Evolutionary conservation across 2,113 vertebrate species (phyloP), one percentile per base, ranked within the genome.

Genomic region (Ptilorrhoa leucosticta): DNA sequence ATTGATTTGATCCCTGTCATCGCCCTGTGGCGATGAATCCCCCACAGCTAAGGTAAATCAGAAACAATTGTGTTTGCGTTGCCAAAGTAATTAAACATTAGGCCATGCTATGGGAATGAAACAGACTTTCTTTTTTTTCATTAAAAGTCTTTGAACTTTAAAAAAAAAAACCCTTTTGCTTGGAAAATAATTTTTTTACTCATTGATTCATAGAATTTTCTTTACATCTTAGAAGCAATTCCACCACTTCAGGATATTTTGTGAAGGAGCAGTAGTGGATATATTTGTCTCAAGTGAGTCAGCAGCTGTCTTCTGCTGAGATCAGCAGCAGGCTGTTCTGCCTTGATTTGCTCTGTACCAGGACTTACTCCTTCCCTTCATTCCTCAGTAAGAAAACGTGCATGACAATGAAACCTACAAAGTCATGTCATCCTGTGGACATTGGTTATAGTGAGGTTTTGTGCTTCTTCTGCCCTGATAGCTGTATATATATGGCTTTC

Each of bases 121-220:
- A n/a, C 2, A 31, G 17, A 2, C 0, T 78, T 58, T 31, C 3
- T 45, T 18, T 56, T 56, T 66, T n/a, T 69, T 47, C 7, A 39
- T 57, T 37, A 20, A 33, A 15, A 20, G 12, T 8, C 50, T 73
- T 33, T 61, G n/a, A 58, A 16, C 3, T 66, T 7, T 3, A 12
- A 35, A 58, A 54, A 66, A 22, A 47, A 9, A 0, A 50, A 1
- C 0, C 1, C 6, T 44, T 87, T 42, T 71, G 4, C 7, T 75
- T 48, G 68, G 19, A 84, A 78, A 73, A 70, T 24, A 0, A 16
- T 37, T 66, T 27, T 8, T 75, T 89, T 87, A 31, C 3, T 64
- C 3, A 7, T n/a, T 66, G 22, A 75, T 71, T 87, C 23, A 66
- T 6, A 57, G 12, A 71, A 50, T 58, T 88, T 72, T 83, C 13